Evolutionary conservation across 2,113 vertebrate genomes (phyloP).

Genomic region (Chlorocebus sabaeus): DNA sequence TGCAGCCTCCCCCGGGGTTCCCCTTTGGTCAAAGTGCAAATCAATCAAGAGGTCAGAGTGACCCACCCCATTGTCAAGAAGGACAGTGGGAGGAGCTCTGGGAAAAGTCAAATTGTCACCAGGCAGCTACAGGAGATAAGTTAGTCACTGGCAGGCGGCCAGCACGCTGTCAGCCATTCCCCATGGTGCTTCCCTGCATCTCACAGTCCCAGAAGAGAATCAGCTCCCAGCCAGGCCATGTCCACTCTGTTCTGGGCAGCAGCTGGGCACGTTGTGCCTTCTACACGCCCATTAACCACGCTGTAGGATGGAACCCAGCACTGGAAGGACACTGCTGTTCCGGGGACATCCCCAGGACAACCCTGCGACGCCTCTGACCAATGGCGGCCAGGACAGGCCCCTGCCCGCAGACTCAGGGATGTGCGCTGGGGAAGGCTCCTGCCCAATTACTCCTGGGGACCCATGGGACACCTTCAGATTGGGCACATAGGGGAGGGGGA

Average conservation of each 20-base stretch:
- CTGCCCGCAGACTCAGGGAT: neutral
- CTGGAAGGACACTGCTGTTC: rapidly evolving
- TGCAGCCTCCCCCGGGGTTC: neutral
- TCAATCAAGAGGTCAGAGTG: conserved; percentile 62
- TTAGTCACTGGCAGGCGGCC: rapidly evolving
- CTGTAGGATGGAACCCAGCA: neutral
- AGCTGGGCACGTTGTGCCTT: rapidly evolving
- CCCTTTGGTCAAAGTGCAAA: conserved; percentile 61
- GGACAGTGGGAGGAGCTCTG: neutral
- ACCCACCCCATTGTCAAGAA: neutral
- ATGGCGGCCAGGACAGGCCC: neutral
- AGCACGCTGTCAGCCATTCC: rapidly evolving
- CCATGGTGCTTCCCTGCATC: neutral
- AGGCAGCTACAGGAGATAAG: neutral
- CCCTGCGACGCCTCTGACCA: neutral
- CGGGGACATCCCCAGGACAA: rapidly evolving
- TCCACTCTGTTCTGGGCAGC: rapidly evolving
- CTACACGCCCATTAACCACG: rapidly evolving
- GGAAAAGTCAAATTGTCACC: neutral
- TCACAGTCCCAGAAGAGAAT: neutral
- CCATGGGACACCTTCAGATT: neutral
- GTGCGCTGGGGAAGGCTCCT: too few relatives aligned
- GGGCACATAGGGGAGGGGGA: rapidly evolving
- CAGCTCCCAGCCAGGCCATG: neutral
- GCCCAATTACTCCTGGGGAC: rapidly evolving